Conservation (phyloP, 2,888 invertebrate species). For the Hedya salicella region DNA sequence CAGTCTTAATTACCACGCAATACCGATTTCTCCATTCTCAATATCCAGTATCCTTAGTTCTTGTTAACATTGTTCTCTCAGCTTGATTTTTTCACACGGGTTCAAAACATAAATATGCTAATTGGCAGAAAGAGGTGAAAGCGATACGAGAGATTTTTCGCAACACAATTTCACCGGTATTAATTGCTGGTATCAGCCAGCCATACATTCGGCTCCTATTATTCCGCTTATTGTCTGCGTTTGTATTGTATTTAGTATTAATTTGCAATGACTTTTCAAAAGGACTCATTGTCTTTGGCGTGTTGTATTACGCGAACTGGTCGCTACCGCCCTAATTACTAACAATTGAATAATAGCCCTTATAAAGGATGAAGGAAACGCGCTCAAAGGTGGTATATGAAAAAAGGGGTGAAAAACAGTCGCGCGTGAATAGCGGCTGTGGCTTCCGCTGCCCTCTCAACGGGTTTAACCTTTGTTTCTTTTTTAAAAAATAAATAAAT, state of each 20-base stretch:
- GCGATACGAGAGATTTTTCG: conserved; percentile 33
- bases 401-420: conserved; percentile 48
- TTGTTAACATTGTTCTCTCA: conserved; percentile 31
- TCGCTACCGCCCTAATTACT: conserved; percentile 36
- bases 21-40: conserved; percentile 20
- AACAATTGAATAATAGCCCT: conserved; percentile 38
- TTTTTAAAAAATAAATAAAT: conserved; percentile 45
- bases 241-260: conserved; percentile 45
- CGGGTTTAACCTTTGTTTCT: conserved; percentile 54
- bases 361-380: conserved; percentile 42
- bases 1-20: conserved; percentile 17
- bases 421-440: conserved; percentile 49
- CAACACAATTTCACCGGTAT: conserved; percentile 23
- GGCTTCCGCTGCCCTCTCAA: conserved; percentile 59
- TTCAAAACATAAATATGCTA: conserved; percentile 30
- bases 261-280: conserved; percentile 45
- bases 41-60: conserved; percentile 8
- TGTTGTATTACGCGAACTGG: conserved; percentile 22
- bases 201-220: conserved; percentile 42
- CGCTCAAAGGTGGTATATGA: conserved; percentile 45
- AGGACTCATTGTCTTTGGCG: conserved; percentile 45
- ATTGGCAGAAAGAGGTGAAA: conserved; percentile 35
- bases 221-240: conserved; percentile 47
- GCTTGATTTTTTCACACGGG: conserved; percentile 18
- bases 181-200: conserved; percentile 25